Conservation (phyloP, 2,888 invertebrate genomes). For the Eupithecia pulchellata region DNA sequence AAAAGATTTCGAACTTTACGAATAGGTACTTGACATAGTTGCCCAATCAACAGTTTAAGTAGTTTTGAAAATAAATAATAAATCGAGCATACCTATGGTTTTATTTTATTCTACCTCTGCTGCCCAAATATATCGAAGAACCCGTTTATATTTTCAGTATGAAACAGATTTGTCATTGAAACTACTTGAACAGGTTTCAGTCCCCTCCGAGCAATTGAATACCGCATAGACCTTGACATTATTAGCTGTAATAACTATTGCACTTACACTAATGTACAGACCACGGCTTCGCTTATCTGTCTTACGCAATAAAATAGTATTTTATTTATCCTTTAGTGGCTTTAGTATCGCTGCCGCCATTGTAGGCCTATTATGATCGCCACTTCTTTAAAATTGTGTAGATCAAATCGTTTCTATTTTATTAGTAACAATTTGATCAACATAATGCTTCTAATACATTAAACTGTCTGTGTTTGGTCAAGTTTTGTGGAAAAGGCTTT, state of each 20-base stretch:
- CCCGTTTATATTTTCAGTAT: neutral
- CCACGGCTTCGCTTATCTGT: neutral
- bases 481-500: neutral
- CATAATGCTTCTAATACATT: neutral
- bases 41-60: too few species aligned
- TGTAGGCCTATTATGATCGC: too few species aligned
- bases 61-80: too few species aligned
- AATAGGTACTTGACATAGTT: too few species aligned
- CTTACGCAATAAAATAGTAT: neutral
- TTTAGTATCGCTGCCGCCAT: too few species aligned
- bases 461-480: neutral
- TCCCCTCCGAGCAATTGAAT: slow-evolving; percentile 34
- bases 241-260: slow-evolving; percentile 19
- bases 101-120: too few species aligned
- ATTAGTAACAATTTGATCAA: neutral
- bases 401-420: too few species aligned
- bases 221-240: slow-evolving; percentile 36
- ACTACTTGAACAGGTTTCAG: slow-evolving; percentile 11
- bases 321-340: too few species aligned
- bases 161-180: neutral
- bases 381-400: too few species aligned
- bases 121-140: neutral
- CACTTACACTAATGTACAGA: slow-evolving; percentile 1
- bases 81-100: too few species aligned
- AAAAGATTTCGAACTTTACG: too few species aligned